A percentile compares a stretch with the other conserved stretches of the same genome.
These are phyloP conservation scores for Fragum whitleyi DNA, from an alignment of 2,888 invertebrate genomes.

Conservation along the genomic window DNA sequence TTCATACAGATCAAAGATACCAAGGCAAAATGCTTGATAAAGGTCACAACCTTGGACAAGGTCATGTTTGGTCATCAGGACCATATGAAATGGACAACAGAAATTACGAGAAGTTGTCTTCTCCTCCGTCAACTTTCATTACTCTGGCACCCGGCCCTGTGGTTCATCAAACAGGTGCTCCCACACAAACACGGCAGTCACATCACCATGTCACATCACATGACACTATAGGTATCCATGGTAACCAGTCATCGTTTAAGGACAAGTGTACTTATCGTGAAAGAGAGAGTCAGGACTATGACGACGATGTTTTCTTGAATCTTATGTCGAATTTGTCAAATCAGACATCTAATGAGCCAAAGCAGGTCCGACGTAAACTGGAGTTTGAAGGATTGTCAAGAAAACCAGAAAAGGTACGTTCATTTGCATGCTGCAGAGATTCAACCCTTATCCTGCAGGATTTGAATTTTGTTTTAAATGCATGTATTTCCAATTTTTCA, in stretches of 20 bases:
- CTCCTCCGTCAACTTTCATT: constrained; percentile 43
- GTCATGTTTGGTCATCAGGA: constrained; percentile 31
- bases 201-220: constrained; percentile 13
- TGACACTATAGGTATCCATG: constrained; percentile 14
- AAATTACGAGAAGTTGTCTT: constrained; percentile 48
- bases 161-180: background rate
- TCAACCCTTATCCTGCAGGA: background rate
- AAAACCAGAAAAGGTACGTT: constrained; percentile 12
- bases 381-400: constrained; percentile 41
- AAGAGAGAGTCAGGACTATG: constrained; percentile 53
- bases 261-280: constrained; percentile 44
- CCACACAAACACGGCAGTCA: constrained; percentile 9
- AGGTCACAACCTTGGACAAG: constrained; percentile 23
- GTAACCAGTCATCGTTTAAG: constrained; percentile 31
- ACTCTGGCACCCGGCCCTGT: constrained; percentile 29
- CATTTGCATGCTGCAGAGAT: background rate
- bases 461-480: too few species aligned
- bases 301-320: constrained; percentile 52
- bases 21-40: constrained; percentile 23
- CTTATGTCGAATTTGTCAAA: constrained; percentile 25
- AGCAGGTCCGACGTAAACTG: constrained; percentile 41
- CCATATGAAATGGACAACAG: constrained; percentile 56
- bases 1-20: constrained; percentile 9
- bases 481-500: too few species aligned
- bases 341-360: background rate